Evolutionary conservation across 2,113 vertebrate species (phyloP).

Genomic region (Parus major): DNA sequence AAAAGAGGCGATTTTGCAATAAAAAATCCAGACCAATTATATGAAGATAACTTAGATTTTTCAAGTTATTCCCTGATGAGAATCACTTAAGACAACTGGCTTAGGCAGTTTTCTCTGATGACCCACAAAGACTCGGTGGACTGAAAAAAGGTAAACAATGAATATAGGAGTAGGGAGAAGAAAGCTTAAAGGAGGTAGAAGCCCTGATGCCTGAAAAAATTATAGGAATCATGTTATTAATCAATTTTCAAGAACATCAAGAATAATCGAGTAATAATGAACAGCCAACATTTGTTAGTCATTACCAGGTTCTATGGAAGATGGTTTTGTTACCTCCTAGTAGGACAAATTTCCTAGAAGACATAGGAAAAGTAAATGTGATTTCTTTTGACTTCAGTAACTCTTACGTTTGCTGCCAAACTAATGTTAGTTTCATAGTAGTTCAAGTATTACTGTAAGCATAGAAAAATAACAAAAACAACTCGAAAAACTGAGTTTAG

Average conservation of each 20-base stretch:
- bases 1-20: not conserved
- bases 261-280: not conserved
- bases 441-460: not conserved
- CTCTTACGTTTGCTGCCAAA: not conserved
- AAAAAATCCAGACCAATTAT: not conserved
- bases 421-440: not conserved
- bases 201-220: not conserved
- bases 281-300: not conserved
- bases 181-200: not conserved
- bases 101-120: not conserved
- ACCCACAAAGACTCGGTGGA: not conserved
- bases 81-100: not conserved
- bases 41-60: not conserved
- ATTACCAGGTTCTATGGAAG: not conserved
- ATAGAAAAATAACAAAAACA: not conserved
- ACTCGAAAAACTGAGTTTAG: not conserved
- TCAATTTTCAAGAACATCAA: not conserved
- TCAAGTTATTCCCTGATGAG: not conserved
- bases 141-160: not conserved
- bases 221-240: not conserved
- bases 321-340: not conserved
- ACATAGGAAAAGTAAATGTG: not conserved
- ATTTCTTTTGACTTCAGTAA: not conserved
- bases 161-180: not conserved
- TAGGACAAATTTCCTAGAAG: not conserved